These are phyloP conservation scores for Vanacampus margaritifer DNA, from an alignment of 2,113 vertebrate genomes.

Conservation along the genomic window DNA sequence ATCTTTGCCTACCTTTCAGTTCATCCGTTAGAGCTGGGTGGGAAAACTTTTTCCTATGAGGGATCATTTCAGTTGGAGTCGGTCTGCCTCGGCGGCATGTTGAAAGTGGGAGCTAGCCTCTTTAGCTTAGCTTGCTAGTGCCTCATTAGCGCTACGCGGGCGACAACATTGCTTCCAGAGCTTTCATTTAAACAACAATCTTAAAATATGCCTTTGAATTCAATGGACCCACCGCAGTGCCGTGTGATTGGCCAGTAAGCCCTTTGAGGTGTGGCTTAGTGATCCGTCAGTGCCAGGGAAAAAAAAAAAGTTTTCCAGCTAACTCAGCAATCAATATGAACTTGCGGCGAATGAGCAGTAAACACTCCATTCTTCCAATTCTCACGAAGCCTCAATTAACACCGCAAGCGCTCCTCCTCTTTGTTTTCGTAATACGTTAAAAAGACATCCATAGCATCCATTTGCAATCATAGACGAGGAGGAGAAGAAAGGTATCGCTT, in stretches of 20 bases:
- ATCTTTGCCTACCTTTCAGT: no score
- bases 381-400: conserved; percentile 11
- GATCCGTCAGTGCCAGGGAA: not conserved
- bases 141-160: not conserved
- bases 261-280: not conserved
- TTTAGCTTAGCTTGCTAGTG: not conserved
- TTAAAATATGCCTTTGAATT: not conserved
- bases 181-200: not conserved
- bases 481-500: conserved; percentile 43
- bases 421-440: conserved; percentile 15
- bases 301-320: conserved; percentile 9
- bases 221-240: not conserved
- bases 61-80: not conserved
- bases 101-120: not conserved
- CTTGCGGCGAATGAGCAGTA: conserved; percentile 17
- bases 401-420: not conserved
- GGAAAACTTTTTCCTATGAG: no score
- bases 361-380: conserved; percentile 26
- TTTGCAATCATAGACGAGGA: conserved; percentile 26
- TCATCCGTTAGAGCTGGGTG: no score
- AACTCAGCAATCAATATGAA: conserved; percentile 27
- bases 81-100: conserved; percentile 9
- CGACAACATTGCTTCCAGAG: no score
- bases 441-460: conserved; percentile 44
- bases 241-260: not conserved